Evolutionary conservation across 2,888 invertebrate genomes (phyloP), one percentile per base, ranked within the genome.

Genomic region (Andrena dorsata): DNA sequence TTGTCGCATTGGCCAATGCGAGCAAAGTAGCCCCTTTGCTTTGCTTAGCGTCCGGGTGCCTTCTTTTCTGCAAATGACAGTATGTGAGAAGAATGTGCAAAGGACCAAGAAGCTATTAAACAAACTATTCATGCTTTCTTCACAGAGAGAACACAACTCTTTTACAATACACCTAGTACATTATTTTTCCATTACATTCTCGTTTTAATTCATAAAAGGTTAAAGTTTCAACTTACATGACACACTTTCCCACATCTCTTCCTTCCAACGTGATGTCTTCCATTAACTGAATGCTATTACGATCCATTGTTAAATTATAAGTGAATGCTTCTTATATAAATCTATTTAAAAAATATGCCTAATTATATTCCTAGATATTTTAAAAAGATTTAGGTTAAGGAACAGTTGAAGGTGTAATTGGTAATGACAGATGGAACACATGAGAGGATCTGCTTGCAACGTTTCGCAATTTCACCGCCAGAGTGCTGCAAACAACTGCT

Each of bases 211-310:
- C n/a, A 61, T 2, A 8, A 49, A 60, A 32, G 47, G 20, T 74
- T 56, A 23, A 49, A 51, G 47, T 41, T 26, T 63, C 2, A 60
- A 75, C 78, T 82, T 72, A 77, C 80, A 32, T 66, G 41, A 53
- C 70, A 53, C 5, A 20, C 28, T 63, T 80, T 10, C 64, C 51
- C 16, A 66, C 35, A 82, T 84, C 85, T 83, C 76, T 89, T 72
- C 60, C 76, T 65, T 91, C 91, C 63, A 88, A 84, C 63, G 86
- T 86, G 64, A 90, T 79, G 63, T 92, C 92, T 3, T 92, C 90
- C 92, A 92, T 91, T 61, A 92, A 86, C 80, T 91, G 84, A 65
- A 87, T 74, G 78, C 90, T 90, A 49, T 76, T 82, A 74, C 88
- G 86, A 86, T 92, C 91, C 92, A 92, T 92, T 78, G 30, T 76